Conservation (phyloP, 2,113 vertebrate genomes). For the Dolichotis patagonum region DNA sequence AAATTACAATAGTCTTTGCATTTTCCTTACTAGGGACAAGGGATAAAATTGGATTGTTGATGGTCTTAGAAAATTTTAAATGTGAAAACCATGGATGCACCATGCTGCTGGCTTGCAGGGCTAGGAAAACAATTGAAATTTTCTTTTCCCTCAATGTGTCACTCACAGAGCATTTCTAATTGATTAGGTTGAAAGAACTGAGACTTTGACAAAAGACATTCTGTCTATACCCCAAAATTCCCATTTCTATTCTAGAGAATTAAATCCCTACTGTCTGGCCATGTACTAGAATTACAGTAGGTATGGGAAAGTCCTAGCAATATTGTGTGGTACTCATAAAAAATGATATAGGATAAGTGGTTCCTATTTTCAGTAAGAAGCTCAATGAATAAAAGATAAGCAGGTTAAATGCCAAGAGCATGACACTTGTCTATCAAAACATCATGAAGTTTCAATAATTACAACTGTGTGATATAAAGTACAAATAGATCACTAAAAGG, state of each 20-base stretch:
- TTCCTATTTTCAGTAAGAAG: conserved; percentile 32
- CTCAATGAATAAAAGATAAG: background rate
- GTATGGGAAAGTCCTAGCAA: background rate
- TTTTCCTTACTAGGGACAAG: conserved; percentile 4
- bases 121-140: conserved; percentile 1
- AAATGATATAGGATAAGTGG: background rate
- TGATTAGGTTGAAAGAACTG: conserved; percentile 39
- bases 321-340: background rate
- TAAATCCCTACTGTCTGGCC: background rate
- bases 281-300: background rate
- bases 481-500: background rate
- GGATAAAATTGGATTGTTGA: background rate
- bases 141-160: background rate
- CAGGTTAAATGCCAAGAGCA: background rate
- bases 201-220: conserved; percentile 17
- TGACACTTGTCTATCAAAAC: background rate
- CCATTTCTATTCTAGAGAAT: background rate
- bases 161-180: background rate
- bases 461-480: conserved; percentile 5
- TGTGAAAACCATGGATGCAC: background rate
- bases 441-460: background rate
- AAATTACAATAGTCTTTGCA: conserved; percentile 30
- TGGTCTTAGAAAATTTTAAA: conserved; percentile 10
- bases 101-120: background rate
- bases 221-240: background rate